A percentile compares a stretch with the other conserved stretches of the same genome.
Conservation (phyloP, 2,113 vertebrate species). For the Calidris pygmaea region DNA sequence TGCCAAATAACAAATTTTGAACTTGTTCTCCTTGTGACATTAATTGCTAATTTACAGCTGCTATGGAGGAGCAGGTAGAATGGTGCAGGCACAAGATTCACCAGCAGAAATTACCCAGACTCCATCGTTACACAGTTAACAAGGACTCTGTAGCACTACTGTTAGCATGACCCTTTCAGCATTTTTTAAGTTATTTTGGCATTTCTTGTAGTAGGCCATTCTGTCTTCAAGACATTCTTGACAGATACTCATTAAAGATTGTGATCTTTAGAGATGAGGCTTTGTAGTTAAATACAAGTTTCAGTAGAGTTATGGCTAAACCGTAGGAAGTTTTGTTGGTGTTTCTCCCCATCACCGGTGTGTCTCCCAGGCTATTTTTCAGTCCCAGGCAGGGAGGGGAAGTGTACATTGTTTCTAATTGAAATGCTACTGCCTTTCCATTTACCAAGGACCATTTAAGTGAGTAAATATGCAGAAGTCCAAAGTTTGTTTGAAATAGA, state of each 20-base stretch:
- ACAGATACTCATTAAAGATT: not conserved
- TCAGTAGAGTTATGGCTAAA: not conserved
- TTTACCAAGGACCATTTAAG: not conserved
- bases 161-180: not conserved
- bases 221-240: not conserved
- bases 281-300: not conserved
- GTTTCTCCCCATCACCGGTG: not conserved
- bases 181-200: conserved; percentile 28
- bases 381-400: not conserved
- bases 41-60: conserved; percentile 45
- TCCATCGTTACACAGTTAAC: not conserved
- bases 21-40: conserved; percentile 35
- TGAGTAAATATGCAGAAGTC: not conserved
- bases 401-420: not conserved
- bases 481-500: not conserved
- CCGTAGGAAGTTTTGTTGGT: not conserved
- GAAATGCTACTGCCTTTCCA: not conserved
- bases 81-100: not conserved
- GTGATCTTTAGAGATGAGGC: not conserved
- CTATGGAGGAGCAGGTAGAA: not conserved
- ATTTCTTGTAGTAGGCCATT: conserved; percentile 20
- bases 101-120: not conserved
- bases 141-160: not conserved
- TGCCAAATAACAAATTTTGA: conserved; percentile 39
- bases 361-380: not conserved